A percentile compares a stretch with the other conserved stretches of the same genome.
These are phyloP conservation scores for Ophion ventricosus DNA, from an alignment of 2,888 invertebrate species.

Conservation along the genomic window DNA sequence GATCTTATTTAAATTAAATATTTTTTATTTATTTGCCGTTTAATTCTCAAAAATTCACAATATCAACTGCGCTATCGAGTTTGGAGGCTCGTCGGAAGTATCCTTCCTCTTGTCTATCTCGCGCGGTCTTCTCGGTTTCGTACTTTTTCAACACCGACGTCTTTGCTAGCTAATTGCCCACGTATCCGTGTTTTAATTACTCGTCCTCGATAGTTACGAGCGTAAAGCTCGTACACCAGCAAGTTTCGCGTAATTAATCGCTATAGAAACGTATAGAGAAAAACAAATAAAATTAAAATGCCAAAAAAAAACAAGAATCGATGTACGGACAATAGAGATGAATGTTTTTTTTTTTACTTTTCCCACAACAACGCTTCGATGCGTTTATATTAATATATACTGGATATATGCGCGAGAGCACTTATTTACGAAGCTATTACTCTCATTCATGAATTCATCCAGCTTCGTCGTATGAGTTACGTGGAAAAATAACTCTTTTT, in stretches of 20 bases:
- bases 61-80: background rate
- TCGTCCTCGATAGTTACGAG: constrained; percentile 57
- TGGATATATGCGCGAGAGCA: background rate
- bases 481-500: constrained; percentile 57
- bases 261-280: background rate
- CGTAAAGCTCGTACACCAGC: constrained; percentile 40
- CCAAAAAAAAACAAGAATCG: constrained; percentile 10
- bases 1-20: no score
- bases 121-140: constrained; percentile 13
- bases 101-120: constrained; percentile 48
- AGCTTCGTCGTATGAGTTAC: constrained; percentile 7
- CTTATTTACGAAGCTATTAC: constrained; percentile 1
- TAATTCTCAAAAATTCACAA: background rate
- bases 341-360: background rate
- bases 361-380: constrained; percentile 21
- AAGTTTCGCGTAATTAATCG: background rate
- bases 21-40: no score
- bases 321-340: background rate
- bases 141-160: constrained; percentile 54
- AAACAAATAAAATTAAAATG: background rate
- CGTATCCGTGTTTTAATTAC: constrained; percentile 63
- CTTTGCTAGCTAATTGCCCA: constrained; percentile 9
- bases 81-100: constrained; percentile 11
- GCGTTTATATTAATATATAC: constrained; percentile 23
- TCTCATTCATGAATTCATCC: constrained; percentile 59